These are phyloP conservation scores for Leucophenga montana DNA, from an alignment of 2,888 invertebrate species.

Conservation along the genomic window DNA sequence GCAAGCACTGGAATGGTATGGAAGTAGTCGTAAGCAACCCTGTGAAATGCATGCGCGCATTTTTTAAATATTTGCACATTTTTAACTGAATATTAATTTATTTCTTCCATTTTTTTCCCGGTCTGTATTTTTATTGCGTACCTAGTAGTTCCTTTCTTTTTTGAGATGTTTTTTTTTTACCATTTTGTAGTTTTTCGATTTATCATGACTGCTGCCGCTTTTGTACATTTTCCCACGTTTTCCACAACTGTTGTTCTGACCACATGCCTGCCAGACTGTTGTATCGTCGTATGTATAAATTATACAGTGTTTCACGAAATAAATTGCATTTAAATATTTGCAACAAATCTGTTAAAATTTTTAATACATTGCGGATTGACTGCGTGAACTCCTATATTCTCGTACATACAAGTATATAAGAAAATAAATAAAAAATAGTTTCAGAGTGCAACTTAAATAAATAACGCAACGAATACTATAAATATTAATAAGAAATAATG, in stretches of 20 bases:
- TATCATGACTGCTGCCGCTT: neutral
- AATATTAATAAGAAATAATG: too few relatives aligned
- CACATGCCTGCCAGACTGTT: neutral
- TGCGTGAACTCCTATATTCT: neutral
- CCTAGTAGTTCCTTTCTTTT: neutral
- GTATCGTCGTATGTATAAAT: slow-evolving; percentile 4
- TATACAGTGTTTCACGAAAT: slow-evolving; percentile 3
- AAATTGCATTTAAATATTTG: slow-evolving; percentile 27
- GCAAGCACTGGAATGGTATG: too few relatives aligned
- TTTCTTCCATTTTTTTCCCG: slow-evolving; percentile 42
- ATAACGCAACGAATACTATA: too few relatives aligned
- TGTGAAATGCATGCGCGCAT: slow-evolving; percentile 36
- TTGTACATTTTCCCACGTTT: slow-evolving; percentile 11
- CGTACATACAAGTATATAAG: too few relatives aligned
- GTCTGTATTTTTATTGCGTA: too few relatives aligned
- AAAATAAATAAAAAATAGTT: neutral
- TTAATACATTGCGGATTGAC: slow-evolving; percentile 17
- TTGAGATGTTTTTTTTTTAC: neutral
- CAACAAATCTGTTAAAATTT: slow-evolving; percentile 22
- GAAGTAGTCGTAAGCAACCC: slow-evolving; percentile 29
- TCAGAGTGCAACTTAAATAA: too few relatives aligned
- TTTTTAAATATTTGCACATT: slow-evolving; percentile 58
- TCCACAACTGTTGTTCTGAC: neutral
- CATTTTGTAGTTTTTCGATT: slow-evolving; percentile 4
- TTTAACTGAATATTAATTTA: slow-evolving; percentile 65